Percentiles rank a stretch among this genome's conserved stretches.
phyloP scores from a whole-genome alignment of 2,797 vertebrate genomes.

The Pelobates cultripes region DNA sequence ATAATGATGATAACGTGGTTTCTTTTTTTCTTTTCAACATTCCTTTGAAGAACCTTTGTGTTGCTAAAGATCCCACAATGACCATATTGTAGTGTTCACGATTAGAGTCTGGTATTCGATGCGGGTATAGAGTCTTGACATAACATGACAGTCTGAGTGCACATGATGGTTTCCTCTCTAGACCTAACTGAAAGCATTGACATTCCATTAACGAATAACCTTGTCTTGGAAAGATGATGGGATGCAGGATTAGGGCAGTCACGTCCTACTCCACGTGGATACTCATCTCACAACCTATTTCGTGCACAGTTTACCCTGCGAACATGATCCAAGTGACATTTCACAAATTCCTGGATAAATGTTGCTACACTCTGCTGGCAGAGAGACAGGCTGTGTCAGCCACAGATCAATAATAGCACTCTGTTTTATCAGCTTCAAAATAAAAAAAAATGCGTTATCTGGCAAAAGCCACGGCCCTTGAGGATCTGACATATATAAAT shows the following conservation, averaged over 20 bases:
- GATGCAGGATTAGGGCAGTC: constrained; percentile 69
- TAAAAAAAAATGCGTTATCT: constrained; percentile 73
- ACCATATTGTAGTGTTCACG: constrained; percentile 13
- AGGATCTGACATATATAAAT: constrained; percentile 74
- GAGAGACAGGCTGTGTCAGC: constrained; percentile 76
- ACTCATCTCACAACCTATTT: constrained; percentile 69
- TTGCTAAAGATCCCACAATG: constrained; percentile 13
- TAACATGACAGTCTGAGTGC: constrained; percentile 58
- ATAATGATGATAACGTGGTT: background rate
- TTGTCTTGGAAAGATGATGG: constrained; percentile 68
- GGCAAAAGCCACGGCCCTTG: constrained; percentile 77
- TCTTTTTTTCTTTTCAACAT: background rate
- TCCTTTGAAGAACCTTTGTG: constrained; percentile 1
- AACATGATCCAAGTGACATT: constrained; percentile 85
- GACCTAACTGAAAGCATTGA: constrained; percentile 67
- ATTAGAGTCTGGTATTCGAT: constrained; percentile 37
- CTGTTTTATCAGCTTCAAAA: constrained; percentile 79
- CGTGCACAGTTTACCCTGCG: constrained; percentile 76
- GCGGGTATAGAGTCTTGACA: constrained; percentile 48
- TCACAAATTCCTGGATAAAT: constrained; percentile 88
- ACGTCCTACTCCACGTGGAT: constrained; percentile 73
- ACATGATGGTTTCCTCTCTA: constrained; percentile 63
- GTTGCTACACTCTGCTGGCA: constrained; percentile 78
- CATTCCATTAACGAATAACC: constrained; percentile 71
- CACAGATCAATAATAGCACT: constrained; percentile 79